A percentile compares a stretch with the other conserved stretches of the same genome.
These are phyloP conservation scores for Colletes gigas DNA, from an alignment of 1,140 invertebrate genomes.

Conservation along the genomic window DNA sequence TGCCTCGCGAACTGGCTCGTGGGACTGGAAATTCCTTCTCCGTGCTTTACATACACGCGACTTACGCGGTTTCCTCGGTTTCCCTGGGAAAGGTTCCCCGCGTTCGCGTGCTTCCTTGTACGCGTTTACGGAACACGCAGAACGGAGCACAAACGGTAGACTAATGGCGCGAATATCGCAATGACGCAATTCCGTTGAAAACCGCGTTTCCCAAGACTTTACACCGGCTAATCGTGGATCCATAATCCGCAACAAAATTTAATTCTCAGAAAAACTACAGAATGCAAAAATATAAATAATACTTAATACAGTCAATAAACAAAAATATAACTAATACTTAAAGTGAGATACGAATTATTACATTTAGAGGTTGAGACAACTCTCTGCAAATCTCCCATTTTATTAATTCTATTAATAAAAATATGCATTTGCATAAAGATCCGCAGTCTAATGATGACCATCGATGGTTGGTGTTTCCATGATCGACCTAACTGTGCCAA, in stretches of 20 bases:
- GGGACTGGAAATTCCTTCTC: background rate
- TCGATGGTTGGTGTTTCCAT: background rate
- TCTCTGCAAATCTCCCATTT: too few relatives aligned
- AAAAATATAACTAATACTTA: too few relatives aligned
- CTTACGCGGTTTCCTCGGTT: background rate
- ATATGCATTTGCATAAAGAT: too few relatives aligned
- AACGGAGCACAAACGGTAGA: background rate
- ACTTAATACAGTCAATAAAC: too few relatives aligned
- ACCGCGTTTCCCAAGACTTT: constrained; percentile 34
- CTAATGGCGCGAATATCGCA: background rate
- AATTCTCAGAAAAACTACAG: too few relatives aligned
- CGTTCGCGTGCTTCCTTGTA: background rate
- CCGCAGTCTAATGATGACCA: background rate
- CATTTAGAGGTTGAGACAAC: too few relatives aligned
- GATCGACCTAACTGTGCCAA: background rate
- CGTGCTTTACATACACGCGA: background rate
- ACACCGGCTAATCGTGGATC: background rate
- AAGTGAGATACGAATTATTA: too few relatives aligned
- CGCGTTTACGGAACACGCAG: background rate
- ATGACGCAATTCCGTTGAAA: constrained; percentile 22
- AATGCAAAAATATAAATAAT: too few relatives aligned
- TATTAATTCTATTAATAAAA: too few relatives aligned
- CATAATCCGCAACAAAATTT: background rate
- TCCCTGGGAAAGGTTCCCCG: constrained; percentile 14
- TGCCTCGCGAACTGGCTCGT: background rate